Conservation (phyloP, 1,140 invertebrate species). For the Drosophila littoralis region DNA sequence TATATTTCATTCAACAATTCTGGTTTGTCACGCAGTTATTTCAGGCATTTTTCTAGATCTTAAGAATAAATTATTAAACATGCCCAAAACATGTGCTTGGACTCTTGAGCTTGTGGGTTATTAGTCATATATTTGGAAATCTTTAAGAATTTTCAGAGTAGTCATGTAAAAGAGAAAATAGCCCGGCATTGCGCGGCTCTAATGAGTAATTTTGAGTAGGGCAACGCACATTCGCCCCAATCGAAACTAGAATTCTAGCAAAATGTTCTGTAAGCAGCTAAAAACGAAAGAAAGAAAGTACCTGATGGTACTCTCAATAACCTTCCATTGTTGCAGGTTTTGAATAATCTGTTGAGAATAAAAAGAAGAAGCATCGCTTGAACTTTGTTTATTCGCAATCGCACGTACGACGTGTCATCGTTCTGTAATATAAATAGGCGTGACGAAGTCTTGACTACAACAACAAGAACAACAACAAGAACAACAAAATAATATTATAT, state of each 20-base stretch:
- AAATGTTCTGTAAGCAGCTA: no score
- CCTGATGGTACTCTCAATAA: neutral
- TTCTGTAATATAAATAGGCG: conserved; percentile 38
- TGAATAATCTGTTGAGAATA: no score
- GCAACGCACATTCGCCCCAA: no score
- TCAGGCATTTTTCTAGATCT: conserved; percentile 7
- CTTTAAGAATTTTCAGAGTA: no score
- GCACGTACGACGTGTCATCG: conserved; percentile 33
- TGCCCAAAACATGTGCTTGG: neutral
- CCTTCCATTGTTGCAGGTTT: conserved; percentile 1
- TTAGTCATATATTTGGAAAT: neutral
- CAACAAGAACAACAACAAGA: conserved; percentile 16
- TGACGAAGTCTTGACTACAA: conserved; percentile 27
- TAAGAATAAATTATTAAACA: conserved; percentile 17
- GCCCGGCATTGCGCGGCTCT: no score
- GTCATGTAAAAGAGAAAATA: no score
- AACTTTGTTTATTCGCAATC: conserved; percentile 20
- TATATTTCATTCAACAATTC: conserved; percentile 1
- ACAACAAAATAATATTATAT: conserved; percentile 16
- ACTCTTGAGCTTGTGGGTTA: neutral
- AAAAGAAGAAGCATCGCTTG: neutral
- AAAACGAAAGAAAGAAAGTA: neutral
- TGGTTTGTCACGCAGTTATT: conserved; percentile 21
- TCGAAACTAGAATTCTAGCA: no score
- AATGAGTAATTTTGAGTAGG: no score